A percentile compares a stretch with the other conserved stretches of the same genome.
These are phyloP conservation scores for Micropoecilia bifurca DNA, from an alignment of 2,797 vertebrate species.

Conservation along the genomic window DNA sequence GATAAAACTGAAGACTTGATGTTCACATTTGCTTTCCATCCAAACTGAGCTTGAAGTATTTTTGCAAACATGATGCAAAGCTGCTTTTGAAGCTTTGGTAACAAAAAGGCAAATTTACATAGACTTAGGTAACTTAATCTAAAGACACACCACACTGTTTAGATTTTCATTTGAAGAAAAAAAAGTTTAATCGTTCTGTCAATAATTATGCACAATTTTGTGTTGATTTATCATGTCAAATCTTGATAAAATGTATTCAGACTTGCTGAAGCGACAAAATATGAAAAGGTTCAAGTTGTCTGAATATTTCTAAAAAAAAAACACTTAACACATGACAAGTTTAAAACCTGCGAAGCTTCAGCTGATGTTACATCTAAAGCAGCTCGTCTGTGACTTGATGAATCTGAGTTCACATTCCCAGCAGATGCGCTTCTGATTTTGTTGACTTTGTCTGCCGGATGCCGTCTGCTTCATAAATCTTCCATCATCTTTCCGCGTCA, in stretches of 20 bases:
- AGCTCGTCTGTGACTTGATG: background rate
- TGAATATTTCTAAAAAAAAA: background rate
- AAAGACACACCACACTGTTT: background rate
- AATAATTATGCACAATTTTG: background rate
- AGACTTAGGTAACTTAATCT: background rate
- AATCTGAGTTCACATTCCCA: background rate
- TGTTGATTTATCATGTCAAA: background rate
- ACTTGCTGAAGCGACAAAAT: background rate
- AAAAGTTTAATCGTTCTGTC: background rate
- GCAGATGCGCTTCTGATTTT: slow-evolving; percentile 13
- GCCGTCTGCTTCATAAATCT: slow-evolving; percentile 17
- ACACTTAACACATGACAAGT: background rate
- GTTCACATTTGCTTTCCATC: background rate
- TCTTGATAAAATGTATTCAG: background rate
- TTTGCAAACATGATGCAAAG: background rate
- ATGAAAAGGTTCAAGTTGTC: background rate
- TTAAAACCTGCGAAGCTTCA: background rate
- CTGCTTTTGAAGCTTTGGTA: background rate
- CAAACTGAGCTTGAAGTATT: background rate
- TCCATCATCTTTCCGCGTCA: slow-evolving; percentile 21
- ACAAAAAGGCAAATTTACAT: background rate
- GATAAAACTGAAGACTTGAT: background rate
- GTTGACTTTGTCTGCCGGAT: slow-evolving; percentile 1
- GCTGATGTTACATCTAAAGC: background rate
- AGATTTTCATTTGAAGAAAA: background rate